Percentiles rank a stretch among this genome's conserved stretches.
Conservation (phyloP, 2,888 invertebrate genomes). For the Deroplatys truncata region DNA sequence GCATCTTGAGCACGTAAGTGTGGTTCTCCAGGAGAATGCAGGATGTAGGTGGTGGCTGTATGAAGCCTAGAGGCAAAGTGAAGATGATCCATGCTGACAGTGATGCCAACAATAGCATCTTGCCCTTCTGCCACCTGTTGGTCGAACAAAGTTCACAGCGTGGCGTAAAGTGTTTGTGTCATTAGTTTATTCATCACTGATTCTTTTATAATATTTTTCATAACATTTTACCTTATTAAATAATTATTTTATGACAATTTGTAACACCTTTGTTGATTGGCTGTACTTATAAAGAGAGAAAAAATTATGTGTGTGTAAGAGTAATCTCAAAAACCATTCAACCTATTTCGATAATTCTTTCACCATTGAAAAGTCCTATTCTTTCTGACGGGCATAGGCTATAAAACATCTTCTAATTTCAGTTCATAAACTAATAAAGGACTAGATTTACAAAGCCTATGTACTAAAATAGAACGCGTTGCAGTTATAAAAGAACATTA, state of each 20-base stretch:
- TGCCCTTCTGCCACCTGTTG: slow-evolving; percentile 74
- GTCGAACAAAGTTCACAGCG: not conserved
- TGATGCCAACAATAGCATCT: slow-evolving; percentile 82
- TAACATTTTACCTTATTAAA: not conserved
- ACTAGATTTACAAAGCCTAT: too few relatives aligned
- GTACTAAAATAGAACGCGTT: too few relatives aligned
- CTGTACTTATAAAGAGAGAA: too few relatives aligned
- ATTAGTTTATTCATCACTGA: not conserved
- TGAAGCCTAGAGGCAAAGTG: slow-evolving; percentile 91
- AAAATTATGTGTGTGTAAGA: too few relatives aligned
- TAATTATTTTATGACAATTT: not conserved
- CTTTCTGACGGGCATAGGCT: too few relatives aligned
- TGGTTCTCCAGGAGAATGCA: slow-evolving; percentile 66
- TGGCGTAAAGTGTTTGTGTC: too few relatives aligned
- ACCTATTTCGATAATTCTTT: too few relatives aligned
- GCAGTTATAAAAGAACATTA: too few relatives aligned
- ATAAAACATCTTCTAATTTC: too few relatives aligned
- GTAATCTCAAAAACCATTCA: too few relatives aligned
- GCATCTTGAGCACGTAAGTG: slow-evolving; percentile 60
- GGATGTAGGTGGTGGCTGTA: slow-evolving; percentile 89
- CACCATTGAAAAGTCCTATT: too few relatives aligned
- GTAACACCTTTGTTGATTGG: not conserved
- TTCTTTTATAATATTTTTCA: not conserved
- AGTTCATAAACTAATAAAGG: too few relatives aligned
- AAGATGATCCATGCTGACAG: slow-evolving; percentile 95